Evolutionary conservation across 2,888 invertebrate species (phyloP), one percentile per base, ranked within the genome.

Genomic region (Campoletis raptor): DNA sequence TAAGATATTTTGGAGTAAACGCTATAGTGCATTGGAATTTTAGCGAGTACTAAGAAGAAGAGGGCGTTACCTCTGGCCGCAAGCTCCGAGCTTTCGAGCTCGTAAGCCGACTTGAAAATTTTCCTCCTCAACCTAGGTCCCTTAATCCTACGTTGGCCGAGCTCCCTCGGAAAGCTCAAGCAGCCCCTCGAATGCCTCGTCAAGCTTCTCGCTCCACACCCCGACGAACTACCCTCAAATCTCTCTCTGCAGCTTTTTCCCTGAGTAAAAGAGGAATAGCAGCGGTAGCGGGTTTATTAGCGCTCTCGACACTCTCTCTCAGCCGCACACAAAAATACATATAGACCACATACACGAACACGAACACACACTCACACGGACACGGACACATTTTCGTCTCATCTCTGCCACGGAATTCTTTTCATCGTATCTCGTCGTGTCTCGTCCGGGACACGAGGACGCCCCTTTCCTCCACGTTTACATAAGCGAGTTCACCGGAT

Each of bases 401-500:
- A 83, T 86, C 85, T 84, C 85, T 72, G 36, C 92, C 93, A 93
- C 91, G 90, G 91, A 94, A 94, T 94, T 94, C 94, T 94, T 94
- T 94, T 94, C 94, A 94, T 94, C 93, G 61, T 61, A 61, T 61
- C 61, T 61, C 61, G 91, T 81, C 83, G 85, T 81, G 85, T 86
- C 81, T 81, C 85, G 88, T 84, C 83, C 88, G 90, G 90, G 91
- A 92, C 92, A 92, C 91, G 91, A 90, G 91, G 81, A 83, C 85
- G 85, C 74, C 40, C 37, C 69, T 84, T 57, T 73, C 80, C 67
- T 40, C 64, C 85, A 92, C 93, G 94, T 94, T 94, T 94, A 94
- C 94, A 94, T 94, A 94, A 94, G 94, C 94, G 94, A 94, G 92
- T 94, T 94, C 94, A 91, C 93, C 91, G 93, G 93, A 94, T 94